Evolutionary conservation across 2,113 vertebrate genomes (phyloP).

Genomic region (Diadophis punctatus): DNA sequence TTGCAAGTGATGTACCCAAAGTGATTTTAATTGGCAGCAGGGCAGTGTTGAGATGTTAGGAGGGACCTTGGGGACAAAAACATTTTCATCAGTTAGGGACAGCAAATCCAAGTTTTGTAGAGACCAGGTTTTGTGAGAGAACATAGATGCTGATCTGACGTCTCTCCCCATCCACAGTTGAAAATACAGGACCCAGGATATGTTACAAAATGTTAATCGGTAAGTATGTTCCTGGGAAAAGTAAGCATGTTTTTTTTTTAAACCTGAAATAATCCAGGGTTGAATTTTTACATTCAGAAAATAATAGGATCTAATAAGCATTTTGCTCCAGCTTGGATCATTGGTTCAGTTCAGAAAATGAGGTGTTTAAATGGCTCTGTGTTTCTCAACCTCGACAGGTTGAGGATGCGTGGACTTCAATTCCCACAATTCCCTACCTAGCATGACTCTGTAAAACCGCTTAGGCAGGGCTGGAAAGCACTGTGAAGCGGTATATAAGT

Average conservation of each 20-base stretch:
- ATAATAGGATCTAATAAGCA: background rate
- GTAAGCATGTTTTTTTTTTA: background rate
- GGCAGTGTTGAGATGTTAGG: background rate
- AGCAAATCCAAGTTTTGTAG: background rate
- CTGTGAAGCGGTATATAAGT: no score
- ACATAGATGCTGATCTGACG: background rate
- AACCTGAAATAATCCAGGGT: background rate
- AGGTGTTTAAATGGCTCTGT: background rate
- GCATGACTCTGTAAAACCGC: no score
- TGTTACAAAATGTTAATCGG: background rate
- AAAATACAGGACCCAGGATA: background rate
- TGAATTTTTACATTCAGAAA: background rate
- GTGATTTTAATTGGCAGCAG: background rate
- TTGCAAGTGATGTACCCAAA: background rate
- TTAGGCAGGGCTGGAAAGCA: no score
- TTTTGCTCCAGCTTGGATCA: background rate
- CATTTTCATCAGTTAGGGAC: background rate
- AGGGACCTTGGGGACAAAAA: background rate
- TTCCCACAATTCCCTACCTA: no score
- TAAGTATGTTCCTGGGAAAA: background rate
- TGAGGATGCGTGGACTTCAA: no score
- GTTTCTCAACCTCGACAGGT: no score
- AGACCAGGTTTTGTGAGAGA: background rate
- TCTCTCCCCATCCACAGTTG: background rate
- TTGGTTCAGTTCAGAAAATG: background rate